Evolutionary conservation across 1,140 invertebrate genomes (phyloP), one percentile per base, ranked within the genome.

Genomic region (Anoplophora glabripennis): DNA sequence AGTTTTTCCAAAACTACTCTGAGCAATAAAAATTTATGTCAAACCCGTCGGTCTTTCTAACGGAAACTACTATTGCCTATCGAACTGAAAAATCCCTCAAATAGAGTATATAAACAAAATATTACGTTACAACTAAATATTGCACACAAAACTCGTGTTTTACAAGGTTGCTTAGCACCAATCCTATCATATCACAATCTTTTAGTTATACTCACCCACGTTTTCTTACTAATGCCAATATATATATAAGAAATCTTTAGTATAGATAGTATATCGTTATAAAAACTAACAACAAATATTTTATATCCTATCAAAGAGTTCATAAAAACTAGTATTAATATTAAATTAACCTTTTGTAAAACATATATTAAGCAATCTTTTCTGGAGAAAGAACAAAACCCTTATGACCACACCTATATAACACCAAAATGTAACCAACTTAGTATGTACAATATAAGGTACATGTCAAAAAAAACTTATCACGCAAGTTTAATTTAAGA

Each of bases 131-230:
- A 65, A 66, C 65, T 65, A 63, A 69, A 65, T 71, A 71, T 71
- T 71, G 69, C 69, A 71, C 66, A 68, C 38, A 46, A 57, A 56
- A 57, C 55, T 65, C 52, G 53, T 59, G 44, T 59, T 56, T 52
- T 59, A 64, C 47, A 62, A 68, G 67, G 67, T 72, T 70, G 67
- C 69, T 67, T 72, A 72, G 71, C 71, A 72, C 71, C 71, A 72
- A 67, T 66, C 66, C 68, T 64, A 63, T 65, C 65, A 68, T 72
- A 72, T 70, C 68, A 71, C 66, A 71, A 65, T 70, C 70, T 64
- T 70, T 56, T 55, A 65, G 56, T 59, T 69, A 36, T 54, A 59
- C 61, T 65, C 55, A 59, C 60, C 62, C 55, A 66, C 47, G 47
- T 60, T 67, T 61, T 57, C 45, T 66, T 56, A 62, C 52, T 64